phyloP scores from a whole-genome alignment of 2,113 vertebrate genomes.

The Dipodomys spectabilis region DNA sequence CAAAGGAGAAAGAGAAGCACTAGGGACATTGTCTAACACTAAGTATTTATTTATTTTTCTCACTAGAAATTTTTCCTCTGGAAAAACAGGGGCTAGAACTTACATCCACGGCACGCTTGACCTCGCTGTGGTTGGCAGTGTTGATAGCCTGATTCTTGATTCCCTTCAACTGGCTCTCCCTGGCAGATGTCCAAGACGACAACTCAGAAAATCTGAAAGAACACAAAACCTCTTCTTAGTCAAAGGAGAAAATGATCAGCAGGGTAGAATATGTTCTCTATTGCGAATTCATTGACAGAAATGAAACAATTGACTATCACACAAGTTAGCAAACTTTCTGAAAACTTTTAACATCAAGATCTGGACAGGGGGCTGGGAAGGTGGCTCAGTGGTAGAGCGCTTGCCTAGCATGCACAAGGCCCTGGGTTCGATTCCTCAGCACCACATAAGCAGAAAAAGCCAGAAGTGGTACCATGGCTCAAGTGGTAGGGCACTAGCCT shows the following conservation, averaged over 20 bases:
- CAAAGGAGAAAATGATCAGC: neutral
- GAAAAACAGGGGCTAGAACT: constrained; percentile 58
- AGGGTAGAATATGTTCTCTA: neutral
- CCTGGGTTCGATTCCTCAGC: no score
- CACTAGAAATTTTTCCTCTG: neutral
- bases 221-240: neutral
- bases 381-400: no score
- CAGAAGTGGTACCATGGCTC: no score
- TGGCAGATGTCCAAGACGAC: constrained; percentile 91
- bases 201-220: constrained; percentile 92
- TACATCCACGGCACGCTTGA: constrained; percentile 89
- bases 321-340: neutral
- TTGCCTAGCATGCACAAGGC: no score
- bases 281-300: neutral
- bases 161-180: constrained; percentile 88
- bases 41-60: neutral
- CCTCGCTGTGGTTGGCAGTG: constrained; percentile 86
- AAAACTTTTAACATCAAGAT: neutral
- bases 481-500: no score
- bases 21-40: neutral
- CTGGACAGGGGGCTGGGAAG: neutral
- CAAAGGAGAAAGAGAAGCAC: neutral
- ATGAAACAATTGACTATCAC: neutral
- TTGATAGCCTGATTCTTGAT: constrained; percentile 86
- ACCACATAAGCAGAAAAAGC: no score